Percentiles rank a stretch among this genome's conserved stretches.
Conservation (phyloP, 1,140 invertebrate genomes). For the Drosophila chauvacae region DNA sequence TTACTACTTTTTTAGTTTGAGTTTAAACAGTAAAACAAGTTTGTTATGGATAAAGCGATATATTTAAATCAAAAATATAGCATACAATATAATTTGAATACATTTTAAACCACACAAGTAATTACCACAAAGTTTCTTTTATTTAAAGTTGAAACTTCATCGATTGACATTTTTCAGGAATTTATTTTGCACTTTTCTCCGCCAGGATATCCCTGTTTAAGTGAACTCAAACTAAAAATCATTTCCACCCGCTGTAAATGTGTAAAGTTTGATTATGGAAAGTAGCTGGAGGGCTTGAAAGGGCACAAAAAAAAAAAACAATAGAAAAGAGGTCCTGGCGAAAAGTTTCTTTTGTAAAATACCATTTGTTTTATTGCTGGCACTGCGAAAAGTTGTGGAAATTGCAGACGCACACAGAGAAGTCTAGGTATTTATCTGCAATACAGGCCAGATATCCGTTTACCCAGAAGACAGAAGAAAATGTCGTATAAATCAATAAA, state of each 20-base stretch:
- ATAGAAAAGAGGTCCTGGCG: constrained; percentile 34
- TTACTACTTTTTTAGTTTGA: background rate
- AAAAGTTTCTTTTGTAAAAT: constrained; percentile 74
- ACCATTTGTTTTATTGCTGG: constrained; percentile 77
- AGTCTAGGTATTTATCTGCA: constrained; percentile 7
- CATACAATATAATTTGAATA: background rate
- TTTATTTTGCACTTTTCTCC: background rate
- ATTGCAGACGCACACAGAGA: constrained; percentile 51
- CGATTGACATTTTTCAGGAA: background rate
- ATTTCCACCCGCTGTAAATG: constrained; percentile 71
- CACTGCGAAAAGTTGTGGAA: constrained; percentile 66
- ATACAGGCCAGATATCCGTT: constrained; percentile 14
- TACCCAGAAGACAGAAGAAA: constrained; percentile 16
- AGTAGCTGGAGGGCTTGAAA: constrained; percentile 1
- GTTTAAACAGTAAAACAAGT: background rate
- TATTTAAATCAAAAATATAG: background rate
- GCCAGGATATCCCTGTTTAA: background rate
- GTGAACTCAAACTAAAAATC: constrained; percentile 23
- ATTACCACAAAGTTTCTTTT: background rate
- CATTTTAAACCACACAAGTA: background rate
- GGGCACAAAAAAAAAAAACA: constrained; percentile 8
- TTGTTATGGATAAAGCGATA: background rate
- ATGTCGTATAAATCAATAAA: constrained; percentile 73
- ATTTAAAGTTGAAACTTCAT: background rate
- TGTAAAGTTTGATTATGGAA: constrained; percentile 75